Evolutionary conservation across 2,113 vertebrate species (phyloP), one percentile per base, ranked within the genome.

Genomic region (Nipponia nippon): DNA sequence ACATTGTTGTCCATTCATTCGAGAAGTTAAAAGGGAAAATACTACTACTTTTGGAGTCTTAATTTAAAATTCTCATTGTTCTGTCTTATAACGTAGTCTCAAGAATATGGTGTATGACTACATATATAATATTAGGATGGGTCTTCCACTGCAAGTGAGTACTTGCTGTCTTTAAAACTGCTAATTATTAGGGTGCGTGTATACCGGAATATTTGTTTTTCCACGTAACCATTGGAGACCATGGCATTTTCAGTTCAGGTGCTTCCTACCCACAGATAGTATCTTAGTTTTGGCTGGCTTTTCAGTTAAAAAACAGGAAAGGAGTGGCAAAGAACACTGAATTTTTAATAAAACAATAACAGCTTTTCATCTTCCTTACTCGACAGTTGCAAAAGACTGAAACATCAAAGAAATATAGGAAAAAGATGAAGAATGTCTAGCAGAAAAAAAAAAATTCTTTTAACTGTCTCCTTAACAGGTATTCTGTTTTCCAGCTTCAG

Each of bases 221-320:
- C 63, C 49, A 38, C 0, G 10, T 93, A 97, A 79, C 89, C 44
- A 78, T 50, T 87, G 91, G 89, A 95, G 80, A 94, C 34, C 46
- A 47, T 6, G 16, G 80, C 72, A 76, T 92, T 89, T 95, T 94
- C 44, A 11, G 69, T 79, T 96, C 79, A 93, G 85, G 82, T 93
- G 29, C 85, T 95, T 96, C 89, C 55, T 96, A 83, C 50, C 42
- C 89, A 92, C 78, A 96, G 91, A 96, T 96, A 80, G 21, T 91
- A 93, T 95, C 93, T 92, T 46, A 36, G 8, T 80, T 93, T 90
- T 93, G 70, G 47, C 59, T 93, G 59, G 16, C 27, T 95, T 92
- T 86, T 91, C 70, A 77, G 36, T 53, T 65, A 89, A 81, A 95
- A 92, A 93, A 26, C 66, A 95, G 90, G 87, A 96, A 97, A 97